Percentiles rank a stretch among this genome's conserved stretches.
These are phyloP conservation scores for Lasiurus borealis DNA, from an alignment of 2,113 vertebrate genomes.

Conservation along the genomic window DNA sequence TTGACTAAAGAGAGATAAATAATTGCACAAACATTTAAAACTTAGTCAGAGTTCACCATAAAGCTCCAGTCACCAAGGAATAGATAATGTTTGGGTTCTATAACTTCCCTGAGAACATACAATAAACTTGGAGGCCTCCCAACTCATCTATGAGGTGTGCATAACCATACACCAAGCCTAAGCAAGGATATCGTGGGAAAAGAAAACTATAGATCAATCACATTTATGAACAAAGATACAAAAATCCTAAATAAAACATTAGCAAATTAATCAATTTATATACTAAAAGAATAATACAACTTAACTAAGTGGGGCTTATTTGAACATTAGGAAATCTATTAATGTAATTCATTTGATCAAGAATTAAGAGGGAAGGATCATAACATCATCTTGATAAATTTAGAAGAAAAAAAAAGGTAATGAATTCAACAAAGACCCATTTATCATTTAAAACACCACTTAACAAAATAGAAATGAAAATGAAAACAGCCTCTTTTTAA, in stretches of 20 bases:
- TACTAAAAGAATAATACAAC: slow-evolving; percentile 34
- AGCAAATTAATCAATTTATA: slow-evolving; percentile 39
- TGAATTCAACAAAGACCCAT: neutral
- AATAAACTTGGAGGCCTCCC: slow-evolving; percentile 14
- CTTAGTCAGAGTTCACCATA: slow-evolving; percentile 37
- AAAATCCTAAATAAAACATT: slow-evolving; percentile 47
- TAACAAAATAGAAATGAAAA: slow-evolving; percentile 41
- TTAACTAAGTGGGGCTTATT: slow-evolving; percentile 38
- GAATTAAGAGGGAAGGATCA: slow-evolving; percentile 47
- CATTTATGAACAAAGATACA: slow-evolving; percentile 8
- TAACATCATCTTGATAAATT: slow-evolving; percentile 6
- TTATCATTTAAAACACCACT: neutral
- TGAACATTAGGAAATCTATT: slow-evolving; percentile 38
- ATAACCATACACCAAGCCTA: neutral
- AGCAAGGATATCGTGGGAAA: neutral
- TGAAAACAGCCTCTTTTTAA: slow-evolving; percentile 21
- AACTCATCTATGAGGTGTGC: neutral
- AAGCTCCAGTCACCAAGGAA: slow-evolving; percentile 7
- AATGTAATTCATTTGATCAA: slow-evolving; percentile 51
- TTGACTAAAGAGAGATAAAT: slow-evolving; percentile 37
- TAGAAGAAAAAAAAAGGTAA: slow-evolving; percentile 43
- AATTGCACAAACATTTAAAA: slow-evolving; percentile 50
- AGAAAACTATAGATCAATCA: slow-evolving; percentile 9
- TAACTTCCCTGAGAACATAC: neutral
- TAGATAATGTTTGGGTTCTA: neutral